A percentile compares a stretch with the other conserved stretches of the same genome.
These are phyloP conservation scores for Chloropsis hardwickii DNA, from an alignment of 2,113 vertebrate genomes.

Conservation along the genomic window DNA sequence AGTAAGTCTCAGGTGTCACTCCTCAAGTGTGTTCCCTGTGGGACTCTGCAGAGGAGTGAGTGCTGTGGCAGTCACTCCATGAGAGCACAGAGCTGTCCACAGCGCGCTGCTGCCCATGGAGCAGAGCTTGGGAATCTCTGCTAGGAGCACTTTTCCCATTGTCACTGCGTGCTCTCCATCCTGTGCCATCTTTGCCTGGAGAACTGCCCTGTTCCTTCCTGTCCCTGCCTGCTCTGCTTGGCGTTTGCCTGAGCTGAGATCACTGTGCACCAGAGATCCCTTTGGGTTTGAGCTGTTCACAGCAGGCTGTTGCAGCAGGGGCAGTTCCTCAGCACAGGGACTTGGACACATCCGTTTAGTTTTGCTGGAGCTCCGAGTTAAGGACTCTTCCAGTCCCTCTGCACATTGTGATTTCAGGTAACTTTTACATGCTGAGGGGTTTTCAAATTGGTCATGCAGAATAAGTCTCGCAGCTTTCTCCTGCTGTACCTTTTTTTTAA, in stretches of 20 bases:
- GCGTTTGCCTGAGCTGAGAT: background rate
- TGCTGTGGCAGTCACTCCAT: background rate
- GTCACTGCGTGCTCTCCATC: background rate
- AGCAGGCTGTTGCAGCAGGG: background rate
- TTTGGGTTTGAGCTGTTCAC: background rate
- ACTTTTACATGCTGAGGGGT: background rate
- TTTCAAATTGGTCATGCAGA: background rate
- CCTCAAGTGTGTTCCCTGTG: background rate
- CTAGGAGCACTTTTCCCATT: background rate
- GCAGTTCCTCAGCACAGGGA: background rate
- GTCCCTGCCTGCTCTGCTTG: background rate
- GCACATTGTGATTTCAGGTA: background rate
- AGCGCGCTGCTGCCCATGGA: background rate
- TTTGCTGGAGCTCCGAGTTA: background rate
- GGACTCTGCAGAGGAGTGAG: background rate
- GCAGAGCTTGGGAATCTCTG: background rate
- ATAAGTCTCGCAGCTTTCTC: background rate
- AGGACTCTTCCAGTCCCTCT: background rate
- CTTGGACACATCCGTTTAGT: background rate
- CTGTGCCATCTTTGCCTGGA: background rate
- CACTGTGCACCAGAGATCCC: background rate
- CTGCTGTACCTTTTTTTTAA: background rate
- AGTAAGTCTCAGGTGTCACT: slow-evolving; percentile 76
- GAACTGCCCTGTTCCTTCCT: background rate
- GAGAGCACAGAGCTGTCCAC: background rate